Conservation (phyloP, 2,797 vertebrate genomes). For the Pangasius djambal region DNA sequence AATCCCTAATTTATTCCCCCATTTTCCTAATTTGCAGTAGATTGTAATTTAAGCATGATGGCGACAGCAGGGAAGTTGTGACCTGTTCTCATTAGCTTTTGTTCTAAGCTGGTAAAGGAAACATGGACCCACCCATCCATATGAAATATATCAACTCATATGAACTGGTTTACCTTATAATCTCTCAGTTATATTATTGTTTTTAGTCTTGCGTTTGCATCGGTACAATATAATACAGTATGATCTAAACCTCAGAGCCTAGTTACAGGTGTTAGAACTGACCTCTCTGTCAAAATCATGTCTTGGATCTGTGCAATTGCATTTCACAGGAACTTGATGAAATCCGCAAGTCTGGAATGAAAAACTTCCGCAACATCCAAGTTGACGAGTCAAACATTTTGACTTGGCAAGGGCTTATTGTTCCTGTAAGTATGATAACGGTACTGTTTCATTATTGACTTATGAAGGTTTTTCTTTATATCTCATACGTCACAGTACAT, state of each 20-base stretch:
- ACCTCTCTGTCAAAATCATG: neutral
- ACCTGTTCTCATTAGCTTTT: neutral
- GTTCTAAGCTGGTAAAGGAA: neutral
- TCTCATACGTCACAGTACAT: neutral
- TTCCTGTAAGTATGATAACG: slow-evolving; percentile 86
- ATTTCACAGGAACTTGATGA: slow-evolving; percentile 91
- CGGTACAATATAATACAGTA: neutral
- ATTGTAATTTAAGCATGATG: neutral
- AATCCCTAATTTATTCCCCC: neutral
- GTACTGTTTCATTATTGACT: neutral
- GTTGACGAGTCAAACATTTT: slow-evolving; percentile 95
- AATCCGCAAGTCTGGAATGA: slow-evolving; percentile 89
- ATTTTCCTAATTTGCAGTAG: neutral
- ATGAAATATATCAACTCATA: too few relatives aligned
- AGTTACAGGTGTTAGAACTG: neutral
- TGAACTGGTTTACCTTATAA: neutral
- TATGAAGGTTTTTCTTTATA: neutral
- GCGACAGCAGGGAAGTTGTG: neutral
- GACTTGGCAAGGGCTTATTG: slow-evolving; percentile 96
- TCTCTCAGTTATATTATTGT: too few relatives aligned
- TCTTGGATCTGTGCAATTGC: neutral
- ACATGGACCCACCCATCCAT: neutral
- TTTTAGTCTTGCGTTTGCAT: neutral
- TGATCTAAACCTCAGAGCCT: too few relatives aligned
- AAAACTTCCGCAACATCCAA: slow-evolving; percentile 93